Evolutionary conservation across 2,888 invertebrate genomes (phyloP), one percentile per base, ranked within the genome.

Genomic region (Dioctria rufipes): DNA sequence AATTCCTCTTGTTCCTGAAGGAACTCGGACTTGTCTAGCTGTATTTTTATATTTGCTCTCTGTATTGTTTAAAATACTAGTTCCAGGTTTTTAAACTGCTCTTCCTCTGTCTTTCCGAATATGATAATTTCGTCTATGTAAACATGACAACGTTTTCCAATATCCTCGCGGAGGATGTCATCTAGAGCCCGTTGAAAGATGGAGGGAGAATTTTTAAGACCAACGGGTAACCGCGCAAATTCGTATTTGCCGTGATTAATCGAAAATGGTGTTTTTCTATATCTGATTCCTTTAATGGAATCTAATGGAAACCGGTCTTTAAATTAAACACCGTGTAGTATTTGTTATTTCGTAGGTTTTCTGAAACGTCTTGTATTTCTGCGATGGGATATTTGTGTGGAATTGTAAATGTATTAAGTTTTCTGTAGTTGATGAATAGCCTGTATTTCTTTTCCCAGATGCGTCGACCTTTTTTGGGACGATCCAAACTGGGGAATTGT

Each of bases 401-500:
- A 5, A 78, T 39, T 11, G 78, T 78, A 49, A 63, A 49, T 3
- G 11, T 63, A 39, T 77, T 77, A 4, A 77, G 8, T 63, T 77
- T 77, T 46, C 63, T 63, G n/a, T 63, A 77, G 11, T 63, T 63
- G 3, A 77, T 63, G 39, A 75, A 63, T 39, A 78, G 37, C n/a
- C 78, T 65, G 13, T 37, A 65, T 78, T 78, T 78, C 40, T n/a
- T n/a, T n/a, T n/a, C n/a, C n/a, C n/a, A n/a, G n/a, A n/a, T n/a
- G n/a, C n/a, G n/a, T n/a, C n/a, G n/a, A n/a, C n/a, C n/a, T n/a
- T n/a, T n/a, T n/a, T n/a, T n/a, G n/a, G n/a, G n/a, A n/a, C n/a
- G n/a, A n/a, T n/a, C n/a, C n/a, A n/a, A n/a, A n/a, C 9, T 82
- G 83, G 61, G 83, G 83, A 43, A 83, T 83, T 63, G 82, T 83